phyloP scores from a whole-genome alignment of 2,888 invertebrate species.

The Aleiodes leptofemur region DNA sequence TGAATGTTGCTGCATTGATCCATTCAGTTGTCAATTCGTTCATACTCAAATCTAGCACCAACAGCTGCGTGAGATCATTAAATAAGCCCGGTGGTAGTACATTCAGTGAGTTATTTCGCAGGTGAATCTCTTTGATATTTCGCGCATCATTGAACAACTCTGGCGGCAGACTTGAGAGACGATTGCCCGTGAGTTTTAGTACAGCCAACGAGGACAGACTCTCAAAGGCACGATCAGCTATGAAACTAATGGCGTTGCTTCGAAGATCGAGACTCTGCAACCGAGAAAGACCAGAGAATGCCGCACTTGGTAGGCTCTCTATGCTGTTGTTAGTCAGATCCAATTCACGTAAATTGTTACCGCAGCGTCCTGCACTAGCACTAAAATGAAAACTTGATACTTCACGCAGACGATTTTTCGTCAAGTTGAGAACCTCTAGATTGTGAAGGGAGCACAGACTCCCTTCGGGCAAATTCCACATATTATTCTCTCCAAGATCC shows the following conservation, averaged over 20 bases:
- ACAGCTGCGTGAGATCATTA: constrained; percentile 84
- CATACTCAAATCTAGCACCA: constrained; percentile 86
- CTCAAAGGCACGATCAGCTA: constrained; percentile 87
- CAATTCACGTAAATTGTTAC: constrained; percentile 82
- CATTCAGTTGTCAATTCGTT: constrained; percentile 89
- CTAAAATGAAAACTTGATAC: constrained; percentile 85
- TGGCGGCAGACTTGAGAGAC: constrained; percentile 86
- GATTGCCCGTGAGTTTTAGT: constrained; percentile 88
- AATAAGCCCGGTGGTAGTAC: constrained; percentile 89
- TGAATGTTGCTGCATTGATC: constrained; percentile 88
- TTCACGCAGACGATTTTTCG: constrained; percentile 86
- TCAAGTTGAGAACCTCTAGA: constrained; percentile 86
- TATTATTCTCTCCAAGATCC: constrained; percentile 88
- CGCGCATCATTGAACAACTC: constrained; percentile 88
- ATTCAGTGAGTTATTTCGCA: constrained; percentile 89
- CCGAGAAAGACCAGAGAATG: constrained; percentile 83
- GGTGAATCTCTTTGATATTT: constrained; percentile 86
- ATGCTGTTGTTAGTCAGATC: constrained; percentile 88
- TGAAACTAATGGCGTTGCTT: constrained; percentile 85
- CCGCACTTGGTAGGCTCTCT: constrained; percentile 83
- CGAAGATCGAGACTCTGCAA: constrained; percentile 86
- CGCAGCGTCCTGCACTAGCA: constrained; percentile 81
- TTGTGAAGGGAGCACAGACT: constrained; percentile 86
- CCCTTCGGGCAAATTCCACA: constrained; percentile 87
- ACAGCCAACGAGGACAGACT: constrained; percentile 84